Conservation (phyloP, 1,140 invertebrate species). For the Polypedilum pembai region DNA sequence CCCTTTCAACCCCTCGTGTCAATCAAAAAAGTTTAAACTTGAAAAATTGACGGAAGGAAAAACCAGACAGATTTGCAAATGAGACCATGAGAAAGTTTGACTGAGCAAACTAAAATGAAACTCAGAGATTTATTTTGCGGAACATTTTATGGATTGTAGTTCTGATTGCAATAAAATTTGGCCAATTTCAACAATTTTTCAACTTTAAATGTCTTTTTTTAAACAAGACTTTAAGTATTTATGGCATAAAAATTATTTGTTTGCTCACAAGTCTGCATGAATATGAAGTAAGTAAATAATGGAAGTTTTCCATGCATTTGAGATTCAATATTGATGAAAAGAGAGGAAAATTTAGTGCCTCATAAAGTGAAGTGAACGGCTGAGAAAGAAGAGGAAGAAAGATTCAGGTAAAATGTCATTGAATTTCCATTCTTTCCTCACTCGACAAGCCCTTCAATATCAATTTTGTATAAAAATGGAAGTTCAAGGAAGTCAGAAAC, state of each 20-base stretch:
- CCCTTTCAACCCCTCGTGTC: neutral
- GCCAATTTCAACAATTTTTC: neutral
- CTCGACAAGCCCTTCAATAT: constrained; percentile 18
- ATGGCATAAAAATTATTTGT: neutral
- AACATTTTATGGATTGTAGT: constrained; percentile 4
- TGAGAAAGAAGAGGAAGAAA: neutral
- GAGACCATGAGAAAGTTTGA: neutral
- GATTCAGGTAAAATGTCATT: constrained; percentile 9
- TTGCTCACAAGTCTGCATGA: neutral
- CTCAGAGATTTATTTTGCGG: neutral
- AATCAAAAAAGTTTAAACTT: neutral
- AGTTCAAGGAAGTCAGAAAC: neutral
- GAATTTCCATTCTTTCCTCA: constrained; percentile 10
- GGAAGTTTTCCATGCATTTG: neutral
- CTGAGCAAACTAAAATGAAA: neutral
- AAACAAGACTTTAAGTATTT: neutral
- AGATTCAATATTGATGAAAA: neutral
- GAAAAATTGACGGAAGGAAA: neutral
- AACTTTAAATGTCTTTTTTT: neutral
- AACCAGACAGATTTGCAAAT: constrained; percentile 17
- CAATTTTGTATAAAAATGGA: constrained; percentile 5
- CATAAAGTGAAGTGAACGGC: neutral
- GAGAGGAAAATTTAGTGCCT: neutral
- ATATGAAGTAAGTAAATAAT: neutral
- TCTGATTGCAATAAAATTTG: neutral